A percentile compares a stretch with the other conserved stretches of the same genome.
phyloP scores from a whole-genome alignment of 2,797 vertebrate genomes.

The Syndactyla subalaris region DNA sequence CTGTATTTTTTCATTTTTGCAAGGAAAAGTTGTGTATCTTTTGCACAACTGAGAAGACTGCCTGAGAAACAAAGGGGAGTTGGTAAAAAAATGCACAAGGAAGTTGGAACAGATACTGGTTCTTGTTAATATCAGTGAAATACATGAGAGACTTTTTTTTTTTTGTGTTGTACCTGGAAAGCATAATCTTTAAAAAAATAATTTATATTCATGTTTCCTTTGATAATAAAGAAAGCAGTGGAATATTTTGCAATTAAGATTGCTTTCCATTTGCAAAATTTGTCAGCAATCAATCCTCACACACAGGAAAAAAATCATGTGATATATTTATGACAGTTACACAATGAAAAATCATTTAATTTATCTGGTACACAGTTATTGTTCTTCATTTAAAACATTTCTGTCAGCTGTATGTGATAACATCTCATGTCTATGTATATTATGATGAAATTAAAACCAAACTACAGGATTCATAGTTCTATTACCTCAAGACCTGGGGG shows the following conservation, averaged over 20 bases:
- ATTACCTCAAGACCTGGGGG: neutral
- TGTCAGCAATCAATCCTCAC: neutral
- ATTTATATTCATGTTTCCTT: neutral
- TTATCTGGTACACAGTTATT: neutral
- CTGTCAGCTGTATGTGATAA: neutral
- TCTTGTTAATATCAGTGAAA: neutral
- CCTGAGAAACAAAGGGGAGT: neutral
- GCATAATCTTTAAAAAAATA: neutral
- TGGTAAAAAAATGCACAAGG: neutral
- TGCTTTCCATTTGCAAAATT: neutral
- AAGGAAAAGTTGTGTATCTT: neutral
- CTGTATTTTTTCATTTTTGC: neutral
- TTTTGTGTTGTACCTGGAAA: neutral
- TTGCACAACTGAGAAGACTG: neutral
- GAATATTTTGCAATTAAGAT: slow-evolving; percentile 6
- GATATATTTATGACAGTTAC: neutral
- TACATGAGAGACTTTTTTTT: neutral
- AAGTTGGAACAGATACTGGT: neutral
- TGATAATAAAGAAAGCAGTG: neutral
- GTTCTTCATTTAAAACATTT: neutral
- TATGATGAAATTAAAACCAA: neutral
- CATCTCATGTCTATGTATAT: neutral
- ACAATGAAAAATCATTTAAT: slow-evolving; percentile 1
- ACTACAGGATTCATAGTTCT: neutral
- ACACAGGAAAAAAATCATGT: neutral